Evolutionary conservation across 2,113 vertebrate genomes (phyloP).

Genomic region (Cottus gobio): DNA sequence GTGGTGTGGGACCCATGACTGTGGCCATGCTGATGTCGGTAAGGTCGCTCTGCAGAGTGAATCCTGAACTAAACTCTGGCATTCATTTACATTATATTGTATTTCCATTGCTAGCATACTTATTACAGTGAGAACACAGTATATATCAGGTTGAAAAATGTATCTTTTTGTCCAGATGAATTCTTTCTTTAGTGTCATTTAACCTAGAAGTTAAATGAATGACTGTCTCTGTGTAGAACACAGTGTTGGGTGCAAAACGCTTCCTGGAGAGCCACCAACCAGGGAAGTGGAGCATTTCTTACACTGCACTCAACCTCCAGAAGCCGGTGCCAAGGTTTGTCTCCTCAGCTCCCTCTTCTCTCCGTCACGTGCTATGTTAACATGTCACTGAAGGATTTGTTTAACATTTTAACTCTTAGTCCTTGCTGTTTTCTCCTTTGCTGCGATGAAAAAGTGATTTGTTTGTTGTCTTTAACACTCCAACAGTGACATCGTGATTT

Average conservation of each 20-base stretch:
- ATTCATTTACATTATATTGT: not conserved
- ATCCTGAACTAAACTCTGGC: not conserved
- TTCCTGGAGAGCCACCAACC: constrained; percentile 88
- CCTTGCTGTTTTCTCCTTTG: not conserved
- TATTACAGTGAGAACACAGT: not conserved
- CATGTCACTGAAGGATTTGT: not conserved
- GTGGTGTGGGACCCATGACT: constrained; percentile 98
- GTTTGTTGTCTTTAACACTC: not conserved
- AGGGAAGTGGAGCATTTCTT: constrained; percentile 91
- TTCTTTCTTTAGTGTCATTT: not conserved
- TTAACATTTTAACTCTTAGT: not conserved
- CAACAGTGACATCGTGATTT: constrained; percentile 93
- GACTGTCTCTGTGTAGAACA: constrained; percentile 86
- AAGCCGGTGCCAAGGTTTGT: constrained; percentile 92
- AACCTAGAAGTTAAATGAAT: not conserved
- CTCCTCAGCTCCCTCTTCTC: not conserved
- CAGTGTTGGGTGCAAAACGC: constrained; percentile 91
- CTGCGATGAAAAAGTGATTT: not conserved
- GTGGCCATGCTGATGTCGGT: constrained; percentile 99
- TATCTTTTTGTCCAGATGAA: not conserved
- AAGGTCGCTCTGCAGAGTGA: constrained; percentile 8
- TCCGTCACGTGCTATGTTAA: not conserved
- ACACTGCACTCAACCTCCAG: constrained; percentile 86
- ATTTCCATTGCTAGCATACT: not conserved
- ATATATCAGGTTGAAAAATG: not conserved